Evolutionary conservation across 1,140 invertebrate species (phyloP).

Genomic region (Pantala flavescens): DNA sequence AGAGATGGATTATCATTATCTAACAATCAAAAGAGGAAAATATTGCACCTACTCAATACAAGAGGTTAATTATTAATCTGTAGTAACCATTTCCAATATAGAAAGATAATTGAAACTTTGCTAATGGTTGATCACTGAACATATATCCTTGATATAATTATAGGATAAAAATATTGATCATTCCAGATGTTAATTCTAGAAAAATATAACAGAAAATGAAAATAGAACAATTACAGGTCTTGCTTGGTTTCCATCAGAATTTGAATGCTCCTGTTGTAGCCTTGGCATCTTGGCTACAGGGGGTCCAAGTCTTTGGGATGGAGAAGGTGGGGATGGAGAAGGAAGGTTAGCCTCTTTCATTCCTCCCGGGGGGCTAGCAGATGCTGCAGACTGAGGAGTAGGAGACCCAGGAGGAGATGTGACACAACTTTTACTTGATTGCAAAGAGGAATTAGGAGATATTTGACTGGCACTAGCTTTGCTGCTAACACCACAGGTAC

Average conservation of each 20-base stretch:
- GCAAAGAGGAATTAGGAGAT: not conserved
- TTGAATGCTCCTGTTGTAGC: not conserved
- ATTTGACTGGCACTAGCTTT: not conserved
- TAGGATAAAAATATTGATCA: no score
- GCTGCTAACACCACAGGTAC: constrained; percentile 38
- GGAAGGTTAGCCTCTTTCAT: no score
- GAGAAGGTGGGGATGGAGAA: not conserved
- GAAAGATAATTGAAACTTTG: no score
- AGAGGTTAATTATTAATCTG: no score
- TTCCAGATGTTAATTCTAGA: no score
- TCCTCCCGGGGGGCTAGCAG: not conserved
- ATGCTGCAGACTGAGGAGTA: not conserved
- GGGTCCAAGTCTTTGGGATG: not conserved
- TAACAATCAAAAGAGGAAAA: no score
- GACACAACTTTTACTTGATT: not conserved
- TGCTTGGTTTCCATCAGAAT: not conserved
- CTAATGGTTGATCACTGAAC: no score
- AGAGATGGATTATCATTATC: no score
- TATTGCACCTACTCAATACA: no score
- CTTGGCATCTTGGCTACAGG: constrained; percentile 8
- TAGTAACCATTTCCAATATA: no score
- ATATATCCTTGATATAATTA: no score
- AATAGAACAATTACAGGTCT: not conserved
- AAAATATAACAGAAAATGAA: no score
- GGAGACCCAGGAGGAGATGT: not conserved